Base-by-base conservation (phyloP, 1,140 invertebrate genomes). In the Ips typographus region DNA sequence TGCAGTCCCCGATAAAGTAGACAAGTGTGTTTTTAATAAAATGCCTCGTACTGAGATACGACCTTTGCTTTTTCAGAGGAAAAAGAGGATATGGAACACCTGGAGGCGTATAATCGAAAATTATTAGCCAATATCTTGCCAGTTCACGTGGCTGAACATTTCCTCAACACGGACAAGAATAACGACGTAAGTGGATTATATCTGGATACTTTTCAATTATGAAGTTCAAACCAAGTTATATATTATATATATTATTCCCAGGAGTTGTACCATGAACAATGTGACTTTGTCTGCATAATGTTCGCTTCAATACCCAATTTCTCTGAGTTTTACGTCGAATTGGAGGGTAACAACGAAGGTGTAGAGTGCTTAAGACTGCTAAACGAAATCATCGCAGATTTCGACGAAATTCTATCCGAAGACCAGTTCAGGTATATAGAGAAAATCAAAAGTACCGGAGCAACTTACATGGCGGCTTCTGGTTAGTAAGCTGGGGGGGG, bases 291-390 rank as follows among this genome's bases (percentile, higher is more conserved):
- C 4, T 97, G 94, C 82, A 92, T 98, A 42, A 91, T 98, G 86
- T 98, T 98, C 79, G 95, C 95, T 0, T 95, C 94, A 44, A 97
- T 98, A 77, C 94, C 95, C 1, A 98, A 98, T 82, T 98, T 98
- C 82, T 96, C 94, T 1, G 95, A 98, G 75, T 98, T 98, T 83
- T 98, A 98, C 81, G 92, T 96, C 52, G 94, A 98, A 79, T 84
- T 97, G 41, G 95, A 97, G 78, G 92, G 92, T 51, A 96, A 94
- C 81, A 95, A 96, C 81, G 94, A 96, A 80, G 96, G 96, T 1
- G 91, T 98, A 7, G 96, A 98, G 80, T 98, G 95, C 80, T 85
- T 98, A 40, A 83, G 95, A 52, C 86, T 98, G 0, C 86, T 98
- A 2, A 98, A 98, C 82, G 96, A 98, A 85, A 98, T 98, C 75